A percentile compares a stretch with the other conserved stretches of the same genome.
Evolutionary conservation across 1,140 invertebrate species (phyloP).

Genomic region (Elymnias hypermnestra): DNA sequence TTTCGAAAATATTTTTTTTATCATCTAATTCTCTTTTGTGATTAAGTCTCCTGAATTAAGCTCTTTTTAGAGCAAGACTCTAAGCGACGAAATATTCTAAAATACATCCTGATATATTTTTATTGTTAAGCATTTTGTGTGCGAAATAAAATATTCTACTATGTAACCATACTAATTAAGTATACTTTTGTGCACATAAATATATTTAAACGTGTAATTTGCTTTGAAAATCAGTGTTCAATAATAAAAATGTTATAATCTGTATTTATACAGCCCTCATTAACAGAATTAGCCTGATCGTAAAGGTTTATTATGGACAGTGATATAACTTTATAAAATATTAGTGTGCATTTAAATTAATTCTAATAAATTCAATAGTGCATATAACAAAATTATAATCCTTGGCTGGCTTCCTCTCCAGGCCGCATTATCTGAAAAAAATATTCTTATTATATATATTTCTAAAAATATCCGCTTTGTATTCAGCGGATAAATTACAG

Average conservation of each 20-base stretch:
- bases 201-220: constrained; percentile 17
- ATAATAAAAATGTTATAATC: not conserved
- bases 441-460: not conserved
- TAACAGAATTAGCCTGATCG: constrained; percentile 2
- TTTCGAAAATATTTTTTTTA: constrained; percentile 21
- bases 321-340: constrained; percentile 19
- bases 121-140: constrained; percentile 20
- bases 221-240: constrained; percentile 11
- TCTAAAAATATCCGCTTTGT: not conserved
- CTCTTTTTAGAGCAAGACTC: constrained; percentile 14
- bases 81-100: constrained; percentile 5
- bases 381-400: constrained; percentile 30
- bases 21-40: not conserved
- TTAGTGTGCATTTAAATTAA: constrained; percentile 21
- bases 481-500: not conserved
- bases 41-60: constrained; percentile 16
- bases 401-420: constrained; percentile 44
- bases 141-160: constrained; percentile 22
- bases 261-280: constrained; percentile 1
- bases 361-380: constrained; percentile 15
- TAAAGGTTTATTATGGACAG: constrained; percentile 26
- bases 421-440: constrained; percentile 44
- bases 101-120: constrained; percentile 12
- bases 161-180: constrained; percentile 4
- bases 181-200: constrained; percentile 17